These are phyloP conservation scores for Sinocyclocheilus grahami DNA, from an alignment of 2,113 vertebrate species.

Conservation along the genomic window DNA sequence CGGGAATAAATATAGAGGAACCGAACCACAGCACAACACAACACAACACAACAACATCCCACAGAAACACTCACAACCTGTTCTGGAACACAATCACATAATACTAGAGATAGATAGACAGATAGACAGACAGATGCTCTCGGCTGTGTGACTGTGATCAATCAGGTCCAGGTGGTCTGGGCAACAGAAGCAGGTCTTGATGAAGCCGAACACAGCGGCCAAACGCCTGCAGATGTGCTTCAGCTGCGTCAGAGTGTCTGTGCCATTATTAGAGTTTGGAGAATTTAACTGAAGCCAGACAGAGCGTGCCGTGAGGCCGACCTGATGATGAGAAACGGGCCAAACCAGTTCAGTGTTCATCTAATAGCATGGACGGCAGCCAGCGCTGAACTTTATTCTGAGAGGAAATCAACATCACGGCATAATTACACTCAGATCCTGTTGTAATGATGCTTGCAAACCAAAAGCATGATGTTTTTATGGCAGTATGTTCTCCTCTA, in stretches of 20 bases:
- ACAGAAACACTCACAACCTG: no score
- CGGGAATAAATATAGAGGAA: not conserved
- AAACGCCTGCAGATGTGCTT: conserved; percentile 39
- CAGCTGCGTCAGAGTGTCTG: conserved; percentile 47
- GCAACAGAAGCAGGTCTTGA: conserved; percentile 15
- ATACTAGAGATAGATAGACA: no score
- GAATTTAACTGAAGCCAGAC: conserved; percentile 20
- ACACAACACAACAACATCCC: not conserved
- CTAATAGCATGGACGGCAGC: not conserved
- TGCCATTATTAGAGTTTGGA: conserved; percentile 37
- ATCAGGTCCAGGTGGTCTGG: conserved; percentile 50
- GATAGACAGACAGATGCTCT: not conserved
- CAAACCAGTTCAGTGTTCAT: conserved; percentile 4
- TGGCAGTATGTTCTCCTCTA: not conserved
- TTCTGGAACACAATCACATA: no score
- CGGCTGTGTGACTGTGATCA: not conserved
- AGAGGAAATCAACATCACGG: not conserved
- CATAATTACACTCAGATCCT: not conserved
- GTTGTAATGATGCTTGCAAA: not conserved
- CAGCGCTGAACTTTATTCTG: not conserved
- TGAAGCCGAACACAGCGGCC: not conserved
- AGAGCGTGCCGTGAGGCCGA: conserved; percentile 6
- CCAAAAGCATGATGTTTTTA: not conserved
- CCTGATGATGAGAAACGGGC: conserved; percentile 15
- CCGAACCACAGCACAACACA: not conserved